phyloP scores from a whole-genome alignment of 2,797 vertebrate genomes.

The Stomatorhinus walkeri region DNA sequence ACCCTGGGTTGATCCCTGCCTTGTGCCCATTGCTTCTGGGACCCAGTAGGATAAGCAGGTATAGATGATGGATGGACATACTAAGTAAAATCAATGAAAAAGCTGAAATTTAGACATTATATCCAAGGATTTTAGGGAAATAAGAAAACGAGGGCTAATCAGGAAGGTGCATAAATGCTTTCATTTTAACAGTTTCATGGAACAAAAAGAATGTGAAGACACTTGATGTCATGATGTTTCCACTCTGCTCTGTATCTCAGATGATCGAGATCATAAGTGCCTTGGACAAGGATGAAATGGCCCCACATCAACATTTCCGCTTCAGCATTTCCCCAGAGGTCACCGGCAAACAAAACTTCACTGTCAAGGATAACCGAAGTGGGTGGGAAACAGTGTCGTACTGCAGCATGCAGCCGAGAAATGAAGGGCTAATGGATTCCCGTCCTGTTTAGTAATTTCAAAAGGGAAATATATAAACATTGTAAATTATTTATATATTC shows the following conservation, averaged over 20 bases:
- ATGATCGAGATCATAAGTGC: conserved; percentile 78
- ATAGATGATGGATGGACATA: neutral
- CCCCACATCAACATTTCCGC: conserved; percentile 81
- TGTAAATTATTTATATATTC: neutral
- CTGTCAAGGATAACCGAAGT: conserved; percentile 92
- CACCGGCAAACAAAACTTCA: conserved; percentile 89
- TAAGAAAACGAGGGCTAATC: neutral
- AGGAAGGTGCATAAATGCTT: neutral
- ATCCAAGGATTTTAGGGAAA: neutral
- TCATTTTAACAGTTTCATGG: neutral
- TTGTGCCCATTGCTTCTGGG: too few species aligned
- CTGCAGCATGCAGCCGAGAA: neutral
- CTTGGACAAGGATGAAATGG: conserved; percentile 89
- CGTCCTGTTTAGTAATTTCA: neutral
- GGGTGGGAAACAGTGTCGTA: conserved; percentile 28
- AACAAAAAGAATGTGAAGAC: neutral
- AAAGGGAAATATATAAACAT: neutral
- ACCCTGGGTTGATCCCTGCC: too few species aligned
- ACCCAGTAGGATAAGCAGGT: too few species aligned
- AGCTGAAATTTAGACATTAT: neutral
- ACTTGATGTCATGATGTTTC: neutral
- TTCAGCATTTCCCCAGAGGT: conserved; percentile 85
- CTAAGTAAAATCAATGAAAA: neutral
- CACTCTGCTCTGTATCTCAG: conserved; percentile 65
- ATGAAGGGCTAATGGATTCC: neutral